Evolutionary conservation across 1,140 invertebrate species (phyloP).

Genomic region (Aleiodes sp.): DNA sequence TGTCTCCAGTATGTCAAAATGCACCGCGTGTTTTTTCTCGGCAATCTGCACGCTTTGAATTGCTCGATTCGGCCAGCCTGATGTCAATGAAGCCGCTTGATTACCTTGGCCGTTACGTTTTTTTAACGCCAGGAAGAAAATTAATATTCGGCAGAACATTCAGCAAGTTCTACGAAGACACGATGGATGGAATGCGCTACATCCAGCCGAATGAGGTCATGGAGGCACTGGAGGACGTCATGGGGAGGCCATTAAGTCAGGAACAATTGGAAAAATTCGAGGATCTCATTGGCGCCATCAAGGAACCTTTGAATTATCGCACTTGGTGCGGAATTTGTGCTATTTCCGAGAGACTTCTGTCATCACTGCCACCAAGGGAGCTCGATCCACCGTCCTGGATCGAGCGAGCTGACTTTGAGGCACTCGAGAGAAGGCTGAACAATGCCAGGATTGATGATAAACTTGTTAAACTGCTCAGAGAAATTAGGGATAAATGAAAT

Average conservation of each 20-base stretch:
- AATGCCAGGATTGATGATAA: slow-evolving; percentile 35
- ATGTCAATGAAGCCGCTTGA: slow-evolving; percentile 65
- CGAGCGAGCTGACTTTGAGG: slow-evolving; percentile 56
- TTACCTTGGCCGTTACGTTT: slow-evolving; percentile 71
- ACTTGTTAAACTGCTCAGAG: slow-evolving; percentile 46
- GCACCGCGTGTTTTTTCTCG: slow-evolving; percentile 73
- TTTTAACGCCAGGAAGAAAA: slow-evolving; percentile 71
- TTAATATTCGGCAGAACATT: slow-evolving; percentile 70
- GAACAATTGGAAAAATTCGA: slow-evolving; percentile 64
- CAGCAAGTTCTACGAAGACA: slow-evolving; percentile 63
- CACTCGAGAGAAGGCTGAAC: slow-evolving; percentile 51
- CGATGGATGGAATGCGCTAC: slow-evolving; percentile 49
- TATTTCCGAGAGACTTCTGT: slow-evolving; percentile 71
- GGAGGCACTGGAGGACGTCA: slow-evolving; percentile 70
- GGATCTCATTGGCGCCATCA: slow-evolving; percentile 63
- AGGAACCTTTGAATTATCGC: slow-evolving; percentile 69
- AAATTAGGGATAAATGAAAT: slow-evolving; percentile 46
- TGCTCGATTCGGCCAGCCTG: slow-evolving; percentile 71
- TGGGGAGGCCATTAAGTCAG: slow-evolving; percentile 68
- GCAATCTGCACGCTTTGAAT: slow-evolving; percentile 71
- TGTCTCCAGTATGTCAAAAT: slow-evolving; percentile 61
- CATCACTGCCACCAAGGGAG: slow-evolving; percentile 61
- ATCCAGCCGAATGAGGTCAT: slow-evolving; percentile 62
- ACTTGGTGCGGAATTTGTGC: slow-evolving; percentile 77
- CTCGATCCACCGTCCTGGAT: slow-evolving; percentile 66